A percentile compares a stretch with the other conserved stretches of the same genome.
phyloP scores from a whole-genome alignment of 2,888 invertebrate genomes.

The Brenthis daphne region DNA sequence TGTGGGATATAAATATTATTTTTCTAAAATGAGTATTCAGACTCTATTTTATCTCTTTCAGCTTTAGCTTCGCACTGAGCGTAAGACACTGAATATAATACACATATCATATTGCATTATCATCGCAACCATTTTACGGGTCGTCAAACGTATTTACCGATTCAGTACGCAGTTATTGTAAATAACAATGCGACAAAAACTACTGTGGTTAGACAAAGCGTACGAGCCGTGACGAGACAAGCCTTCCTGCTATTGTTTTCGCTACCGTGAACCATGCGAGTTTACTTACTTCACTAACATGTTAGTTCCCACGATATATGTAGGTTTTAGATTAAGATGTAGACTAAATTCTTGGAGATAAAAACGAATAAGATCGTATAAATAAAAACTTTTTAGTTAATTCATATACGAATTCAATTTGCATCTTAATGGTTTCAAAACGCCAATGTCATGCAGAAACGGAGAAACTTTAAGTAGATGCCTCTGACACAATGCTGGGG shows the following conservation, averaged over 20 bases:
- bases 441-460: no score
- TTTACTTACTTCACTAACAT: conserved; percentile 43
- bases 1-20: no score
- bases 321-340: conserved; percentile 4
- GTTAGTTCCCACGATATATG: conserved; percentile 53
- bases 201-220: conserved; percentile 48
- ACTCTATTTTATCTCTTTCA: no score
- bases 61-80: no score
- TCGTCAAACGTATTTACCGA: conserved; percentile 49
- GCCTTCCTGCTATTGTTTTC: conserved; percentile 72
- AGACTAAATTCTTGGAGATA: conserved; percentile 5
- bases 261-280: conserved; percentile 56
- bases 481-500: no score
- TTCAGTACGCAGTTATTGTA: conserved; percentile 49
- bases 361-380: no score
- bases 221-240: conserved; percentile 60
- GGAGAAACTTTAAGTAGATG: no score
- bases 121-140: conserved; percentile 41
- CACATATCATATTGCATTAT: neutral
- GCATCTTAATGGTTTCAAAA: no score
- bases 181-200: conserved; percentile 53
- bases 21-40: no score
- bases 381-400: no score
- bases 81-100: neutral
- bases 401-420: no score